Evolutionary conservation across 2,113 vertebrate species (phyloP), one percentile per base, ranked within the genome.

Genomic region (Ellobius talpinus): DNA sequence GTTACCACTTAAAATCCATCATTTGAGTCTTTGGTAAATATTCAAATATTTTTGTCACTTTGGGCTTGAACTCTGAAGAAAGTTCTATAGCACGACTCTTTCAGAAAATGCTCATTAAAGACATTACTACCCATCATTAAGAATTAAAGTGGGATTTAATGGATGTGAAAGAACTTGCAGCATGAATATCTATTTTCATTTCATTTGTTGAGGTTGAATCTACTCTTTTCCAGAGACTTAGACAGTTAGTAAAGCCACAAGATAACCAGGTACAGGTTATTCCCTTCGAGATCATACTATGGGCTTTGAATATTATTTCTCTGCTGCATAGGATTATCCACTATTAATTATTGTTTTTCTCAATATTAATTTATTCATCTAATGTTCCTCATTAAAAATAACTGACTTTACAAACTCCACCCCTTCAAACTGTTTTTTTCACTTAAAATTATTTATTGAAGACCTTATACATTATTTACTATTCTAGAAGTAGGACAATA

Each of bases 61-160:
- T 61, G 13, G 29, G 61, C 45, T 74, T 9, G 86, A 14, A 89
- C 23, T 26, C 17, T 81, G 17, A 0, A 31, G 12, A 58, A 76
- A 84, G 42, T 68, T 82, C 19, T 74, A 47, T 36, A 78, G 39
- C 16, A 66, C 47, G 3, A 1, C 45, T 58, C 31, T 66, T 63
- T 74, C 36, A 47, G n/a, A 42, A 63, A 89, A 42, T 63, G 55
- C 39, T 78, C 78, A 79, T 94, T 91, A 58, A 89, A 94, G 68
- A 70, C 47, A 58, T 55, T 78, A 2, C 16, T 17, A 16, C 9
- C 31, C 61, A 47, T 12, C 4, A 85, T 85, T 72, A 52, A 74
- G 47, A 58, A 74, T n/a, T 88, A 4, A 90, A 66, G 19, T 39
- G 10, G 89, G 24, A 73, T n/a, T 78, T 74, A 58, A 31, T 2